Conservation (phyloP, 2,113 vertebrate species). For the Sinocyclocheilus anshuiensis region DNA sequence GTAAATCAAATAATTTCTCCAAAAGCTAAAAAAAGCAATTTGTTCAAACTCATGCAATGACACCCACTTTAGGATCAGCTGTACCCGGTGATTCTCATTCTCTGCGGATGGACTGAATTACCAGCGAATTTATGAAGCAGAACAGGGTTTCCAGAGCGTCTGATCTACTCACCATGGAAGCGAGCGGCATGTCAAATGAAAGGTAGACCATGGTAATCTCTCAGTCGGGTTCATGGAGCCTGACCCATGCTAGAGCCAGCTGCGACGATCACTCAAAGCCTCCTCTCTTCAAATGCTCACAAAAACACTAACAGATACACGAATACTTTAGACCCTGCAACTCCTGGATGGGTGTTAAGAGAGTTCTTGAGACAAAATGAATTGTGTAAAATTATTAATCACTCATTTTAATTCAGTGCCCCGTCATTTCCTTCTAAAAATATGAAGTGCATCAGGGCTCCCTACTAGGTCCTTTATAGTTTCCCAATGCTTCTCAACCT, state of each 20-base stretch:
- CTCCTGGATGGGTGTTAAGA: not conserved
- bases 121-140: constrained; percentile 15
- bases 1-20: not conserved
- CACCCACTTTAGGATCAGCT: not conserved
- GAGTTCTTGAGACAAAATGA: constrained; percentile 12
- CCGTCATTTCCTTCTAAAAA: not conserved
- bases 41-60: not conserved
- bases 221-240: constrained; percentile 60
- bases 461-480: constrained; percentile 31
- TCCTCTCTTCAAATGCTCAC: constrained; percentile 43
- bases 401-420: not conserved
- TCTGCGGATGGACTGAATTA: not conserved
- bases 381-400: not conserved
- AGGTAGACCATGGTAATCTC: constrained; percentile 79
- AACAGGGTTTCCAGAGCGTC: constrained; percentile 46
- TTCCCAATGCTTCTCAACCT: constrained; percentile 51
- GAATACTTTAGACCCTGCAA: not conserved
- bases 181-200: constrained; percentile 75
- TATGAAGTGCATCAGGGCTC: constrained; percentile 12
- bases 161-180: constrained; percentile 75
- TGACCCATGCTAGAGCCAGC: constrained; percentile 67
- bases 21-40: not conserved
- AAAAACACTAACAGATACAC: constrained; percentile 41
- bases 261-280: constrained; percentile 56
- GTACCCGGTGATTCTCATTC: not conserved